Conservation (phyloP, 1,140 invertebrate genomes). For the Meloidogyne hapla region DNA sequence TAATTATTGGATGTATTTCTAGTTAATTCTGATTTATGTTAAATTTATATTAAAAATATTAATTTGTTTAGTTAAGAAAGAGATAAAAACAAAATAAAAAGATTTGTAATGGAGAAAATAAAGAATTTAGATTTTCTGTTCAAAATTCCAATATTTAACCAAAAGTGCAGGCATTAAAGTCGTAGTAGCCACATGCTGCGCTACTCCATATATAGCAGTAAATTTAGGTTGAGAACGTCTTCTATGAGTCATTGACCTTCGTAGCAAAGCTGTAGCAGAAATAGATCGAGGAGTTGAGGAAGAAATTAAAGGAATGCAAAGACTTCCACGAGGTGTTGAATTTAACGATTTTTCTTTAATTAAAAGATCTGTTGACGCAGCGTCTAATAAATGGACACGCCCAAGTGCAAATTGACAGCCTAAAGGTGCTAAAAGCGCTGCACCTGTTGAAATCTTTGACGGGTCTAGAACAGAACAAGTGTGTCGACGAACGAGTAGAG, state of each 20-base stretch:
- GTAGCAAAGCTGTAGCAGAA: not conserved
- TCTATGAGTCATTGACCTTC: constrained; percentile 12
- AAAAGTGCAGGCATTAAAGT: constrained; percentile 23
- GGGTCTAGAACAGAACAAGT: constrained; percentile 51
- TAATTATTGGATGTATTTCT: too few species aligned
- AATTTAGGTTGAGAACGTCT: constrained; percentile 14
- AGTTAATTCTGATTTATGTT: too few species aligned
- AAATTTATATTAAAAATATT: too few species aligned
- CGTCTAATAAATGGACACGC: not conserved
- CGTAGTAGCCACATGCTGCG: constrained; percentile 10
- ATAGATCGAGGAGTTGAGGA: not conserved
- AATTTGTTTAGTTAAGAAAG: too few species aligned
- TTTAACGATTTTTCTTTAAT: not conserved
- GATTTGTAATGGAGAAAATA: not conserved
- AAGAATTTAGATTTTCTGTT: not conserved
- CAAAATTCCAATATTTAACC: not conserved
- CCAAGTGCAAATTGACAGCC: not conserved
- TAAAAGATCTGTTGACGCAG: not conserved
- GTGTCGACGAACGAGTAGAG: constrained; percentile 51
- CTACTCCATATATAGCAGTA: not conserved
- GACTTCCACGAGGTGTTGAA: constrained; percentile 25
- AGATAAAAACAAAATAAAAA: too few species aligned
- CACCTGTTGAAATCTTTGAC: constrained; percentile 1
- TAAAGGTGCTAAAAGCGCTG: constrained; percentile 17
- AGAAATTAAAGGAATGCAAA: constrained; percentile 22